These are phyloP conservation scores for Trididemnum miniatum DNA, from an alignment of 23 tunicate genomes.

Conservation along the genomic window DNA sequence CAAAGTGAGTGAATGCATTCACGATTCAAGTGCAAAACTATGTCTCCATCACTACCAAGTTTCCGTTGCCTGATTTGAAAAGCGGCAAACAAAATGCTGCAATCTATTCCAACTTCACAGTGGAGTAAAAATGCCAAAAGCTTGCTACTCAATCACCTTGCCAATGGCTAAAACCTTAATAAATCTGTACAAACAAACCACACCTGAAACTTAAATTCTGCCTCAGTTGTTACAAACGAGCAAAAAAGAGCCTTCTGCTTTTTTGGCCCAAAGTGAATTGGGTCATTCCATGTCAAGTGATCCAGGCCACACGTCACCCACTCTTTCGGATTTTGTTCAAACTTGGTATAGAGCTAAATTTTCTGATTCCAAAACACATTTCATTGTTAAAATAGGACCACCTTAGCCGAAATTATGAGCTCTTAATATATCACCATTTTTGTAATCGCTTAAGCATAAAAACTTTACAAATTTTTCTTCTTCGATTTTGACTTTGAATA, in stretches of 20 bases:
- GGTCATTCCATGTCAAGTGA: too few species aligned
- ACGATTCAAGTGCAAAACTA: not conserved
- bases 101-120: not conserved
- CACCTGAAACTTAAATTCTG: constrained; percentile 2
- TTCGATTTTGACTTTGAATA: too few species aligned
- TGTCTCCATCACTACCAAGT: not conserved
- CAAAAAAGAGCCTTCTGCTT: not conserved
- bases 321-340: too few species aligned
- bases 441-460: too few species aligned
- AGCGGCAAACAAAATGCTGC: constrained; percentile 1
- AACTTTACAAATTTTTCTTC: too few species aligned
- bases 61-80: not conserved
- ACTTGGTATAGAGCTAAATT: too few species aligned
- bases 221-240: not conserved
- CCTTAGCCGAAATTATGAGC: too few species aligned
- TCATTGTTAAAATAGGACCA: too few species aligned
- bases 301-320: too few species aligned
- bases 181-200: not conserved
- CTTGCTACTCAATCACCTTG: not conserved
- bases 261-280: not conserved
- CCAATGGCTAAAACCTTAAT: not conserved
- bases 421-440: too few species aligned
- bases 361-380: too few species aligned
- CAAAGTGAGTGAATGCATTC: not conserved
- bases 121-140: not conserved